Base-by-base conservation (phyloP, 2,113 vertebrate species). In the Callospermophilus lateralis region DNA sequence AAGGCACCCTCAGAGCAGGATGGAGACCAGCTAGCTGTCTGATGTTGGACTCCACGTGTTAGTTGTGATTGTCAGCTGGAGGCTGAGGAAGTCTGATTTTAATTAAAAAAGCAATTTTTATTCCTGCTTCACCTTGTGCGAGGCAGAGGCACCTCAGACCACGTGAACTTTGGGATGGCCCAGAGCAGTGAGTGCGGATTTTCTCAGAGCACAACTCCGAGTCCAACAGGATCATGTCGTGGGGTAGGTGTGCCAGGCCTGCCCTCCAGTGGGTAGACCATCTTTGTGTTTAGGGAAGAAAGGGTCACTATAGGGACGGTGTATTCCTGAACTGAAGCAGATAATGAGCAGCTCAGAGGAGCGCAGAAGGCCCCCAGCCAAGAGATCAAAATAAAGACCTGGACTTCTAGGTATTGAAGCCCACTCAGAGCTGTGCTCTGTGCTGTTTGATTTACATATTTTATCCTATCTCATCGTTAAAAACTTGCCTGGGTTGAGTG, bases 91-190 rank as follows among this genome's bases (percentile, higher is more conserved):
- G 76, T 77, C 94, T 95, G 93, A 65, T 17, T 95, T 95, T 95
- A 96, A 97, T 96, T 97, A 45, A 87, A 89, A 94, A 92, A 34
- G 86, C 70, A 80, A 20, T 92, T 96, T 95, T 95, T 87, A 65
- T 68, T 81, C 65, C 6, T 74, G 55, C 81, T 63, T 92, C 87
- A 91, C 88, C 39, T 92, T 83, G 67, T 48, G 26, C 55, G 48
- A 83, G 63, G 84, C 61, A 81, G 93, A 93, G 74, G 53, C 84
- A 53, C 87, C 89, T 96, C 55, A 96, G 78, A 86, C 88, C 16
- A 5, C 2, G 26, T 84, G 68, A 92, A 83, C 95, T 95, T 93
- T 73, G 6, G 76, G 58, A 79, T 70, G 68, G 67, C 77, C 30
- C 20, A 86, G 65, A n/a, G 1, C 4, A 1, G 24, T 65, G 84